Evolutionary conservation across 2,797 vertebrate genomes (phyloP), one percentile per base, ranked within the genome.

Genomic region (Nasua narica): DNA sequence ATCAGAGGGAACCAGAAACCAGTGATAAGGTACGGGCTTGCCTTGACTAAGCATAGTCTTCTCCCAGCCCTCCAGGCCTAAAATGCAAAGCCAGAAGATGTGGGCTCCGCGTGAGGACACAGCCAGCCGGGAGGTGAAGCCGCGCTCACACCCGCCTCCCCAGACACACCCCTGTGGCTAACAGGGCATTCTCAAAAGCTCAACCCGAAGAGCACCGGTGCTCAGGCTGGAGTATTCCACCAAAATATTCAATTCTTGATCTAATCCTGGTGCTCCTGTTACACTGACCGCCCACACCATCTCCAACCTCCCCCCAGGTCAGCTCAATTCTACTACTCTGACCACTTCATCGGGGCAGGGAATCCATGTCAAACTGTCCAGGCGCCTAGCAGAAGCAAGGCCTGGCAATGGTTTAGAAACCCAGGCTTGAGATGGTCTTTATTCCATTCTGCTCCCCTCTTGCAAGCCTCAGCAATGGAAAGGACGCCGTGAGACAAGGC

Each of bases 401-500:
- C 43, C 90, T 93, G 67, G 52, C 81, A 72, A 35, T 1, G 15
- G 69, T 10, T 67, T 56, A 29, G 40, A 85, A 74, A 29, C 16
- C 62, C 48, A 4, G 70, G 79, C 18, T 50, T 12, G 69, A 27
- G 86, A 97, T 82, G 56, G 95, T 87, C 98, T 98, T 97, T 93
- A 90, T 87, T 93, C 95, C 95, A 72, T 95, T 97, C 96, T 32
- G 46, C 67, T 94, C 96, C 96, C 98, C 87, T 92, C 97, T 95
- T 2, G 1, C 60, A 95, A 98, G 97, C 89, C 91, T 95, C 93
- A 94, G 91, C 54, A 83, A 92, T 2, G 13, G 35, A 72, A 81
- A 67, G 78, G 95, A 94, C 78, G 91, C 87, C 91, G 76, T 87
- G 96, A 98, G 95, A 95, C 90, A 43, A 37, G 84, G 98, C 97